Evolutionary conservation across 2,888 invertebrate genomes (phyloP).

Genomic region (Rapana venosa): DNA sequence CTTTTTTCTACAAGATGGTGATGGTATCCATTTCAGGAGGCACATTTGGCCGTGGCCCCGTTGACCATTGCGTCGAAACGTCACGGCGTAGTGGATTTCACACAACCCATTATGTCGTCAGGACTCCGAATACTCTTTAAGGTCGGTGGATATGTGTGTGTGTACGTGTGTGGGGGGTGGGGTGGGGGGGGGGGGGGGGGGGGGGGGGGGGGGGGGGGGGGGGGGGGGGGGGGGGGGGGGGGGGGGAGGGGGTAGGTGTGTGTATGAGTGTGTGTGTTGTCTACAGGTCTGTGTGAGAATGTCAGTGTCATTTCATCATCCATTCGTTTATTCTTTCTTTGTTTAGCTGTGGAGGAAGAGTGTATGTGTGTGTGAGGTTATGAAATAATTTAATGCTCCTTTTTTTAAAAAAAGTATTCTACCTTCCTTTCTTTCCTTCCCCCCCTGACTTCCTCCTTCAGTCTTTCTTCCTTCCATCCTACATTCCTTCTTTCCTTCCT

Average conservation of each 20-base stretch:
- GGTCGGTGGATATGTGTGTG: neutral
- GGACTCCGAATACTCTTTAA: conserved; percentile 56
- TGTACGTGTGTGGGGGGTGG: neutral
- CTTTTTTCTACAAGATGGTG: no score
- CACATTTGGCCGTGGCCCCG: conserved; percentile 54
- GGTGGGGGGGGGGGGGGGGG: neutral
- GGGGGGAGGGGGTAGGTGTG: neutral
- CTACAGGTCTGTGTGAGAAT: neutral
- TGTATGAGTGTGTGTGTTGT: neutral
- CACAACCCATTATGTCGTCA: conserved; percentile 50
- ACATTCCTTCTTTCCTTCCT: neutral
- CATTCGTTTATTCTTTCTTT: neutral
- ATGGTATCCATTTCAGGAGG: conserved; percentile 41
- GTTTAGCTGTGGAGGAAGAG: no score
- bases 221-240: neutral
- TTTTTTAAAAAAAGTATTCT: neutral
- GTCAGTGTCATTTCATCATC: neutral
- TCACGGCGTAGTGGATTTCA: conserved; percentile 50
- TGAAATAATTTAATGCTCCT: no score
- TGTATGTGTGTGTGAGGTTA: neutral
- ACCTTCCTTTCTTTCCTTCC: neutral
- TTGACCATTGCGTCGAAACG: conserved; percentile 50
- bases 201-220: neutral
- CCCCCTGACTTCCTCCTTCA: neutral
- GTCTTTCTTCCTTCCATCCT: neutral